A percentile compares a stretch with the other conserved stretches of the same genome.
phyloP scores from a whole-genome alignment of 1,140 invertebrate species.

The Penaeus japonicus region DNA sequence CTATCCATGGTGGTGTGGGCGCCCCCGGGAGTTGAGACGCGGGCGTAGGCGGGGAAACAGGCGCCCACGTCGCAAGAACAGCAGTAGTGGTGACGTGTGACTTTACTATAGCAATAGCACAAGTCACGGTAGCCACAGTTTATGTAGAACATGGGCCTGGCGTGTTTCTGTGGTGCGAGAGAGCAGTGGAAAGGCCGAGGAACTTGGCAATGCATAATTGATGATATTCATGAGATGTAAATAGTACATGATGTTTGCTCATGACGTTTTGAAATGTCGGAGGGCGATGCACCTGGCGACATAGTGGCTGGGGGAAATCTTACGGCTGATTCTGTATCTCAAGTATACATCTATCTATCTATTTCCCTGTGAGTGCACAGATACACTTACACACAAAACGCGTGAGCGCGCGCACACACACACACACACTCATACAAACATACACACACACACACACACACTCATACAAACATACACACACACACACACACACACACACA shows the following conservation, averaged over 20 bases:
- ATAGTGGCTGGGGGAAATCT: too few relatives aligned
- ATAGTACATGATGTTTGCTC: too few relatives aligned
- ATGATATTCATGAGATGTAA: background rate
- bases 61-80: slow-evolving; percentile 50
- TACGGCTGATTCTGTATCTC: too few relatives aligned
- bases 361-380: background rate
- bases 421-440: background rate
- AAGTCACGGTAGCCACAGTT: slow-evolving; percentile 49
- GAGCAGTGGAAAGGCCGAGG: background rate
- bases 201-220: background rate
- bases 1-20: slow-evolving; percentile 28
- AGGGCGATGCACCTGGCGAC: too few relatives aligned
- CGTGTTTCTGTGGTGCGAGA: slow-evolving; percentile 40
- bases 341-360: background rate
- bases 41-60: slow-evolving; percentile 46
- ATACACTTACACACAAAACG: background rate
- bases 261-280: too few relatives aligned
- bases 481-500: background rate
- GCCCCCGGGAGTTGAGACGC: slow-evolving; percentile 29
- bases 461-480: background rate
- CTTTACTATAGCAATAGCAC: slow-evolving; percentile 51
- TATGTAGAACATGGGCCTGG: slow-evolving; percentile 53
- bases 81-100: slow-evolving; percentile 51
- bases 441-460: background rate
- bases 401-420: background rate